A percentile compares a stretch with the other conserved stretches of the same genome.
These are phyloP conservation scores for Marmota monax DNA, from an alignment of 2,113 vertebrate species.

Conservation along the genomic window DNA sequence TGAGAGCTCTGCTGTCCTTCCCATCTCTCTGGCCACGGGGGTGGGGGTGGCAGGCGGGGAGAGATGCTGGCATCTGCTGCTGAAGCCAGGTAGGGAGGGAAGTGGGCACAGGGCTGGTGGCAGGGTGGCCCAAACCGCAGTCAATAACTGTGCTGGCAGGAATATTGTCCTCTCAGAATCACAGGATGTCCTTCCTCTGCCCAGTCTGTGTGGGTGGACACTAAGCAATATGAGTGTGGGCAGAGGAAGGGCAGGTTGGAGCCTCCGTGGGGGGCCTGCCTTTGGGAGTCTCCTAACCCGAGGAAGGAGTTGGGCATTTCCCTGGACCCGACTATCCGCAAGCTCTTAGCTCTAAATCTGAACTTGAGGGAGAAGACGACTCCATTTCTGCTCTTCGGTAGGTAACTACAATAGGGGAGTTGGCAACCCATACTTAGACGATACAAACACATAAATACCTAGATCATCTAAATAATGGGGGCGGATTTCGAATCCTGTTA, in stretches of 20 bases:
- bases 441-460: not conserved
- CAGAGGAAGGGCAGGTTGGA: not conserved
- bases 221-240: not conserved
- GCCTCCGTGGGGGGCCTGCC: not conserved
- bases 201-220: not conserved
- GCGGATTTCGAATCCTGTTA: not conserved
- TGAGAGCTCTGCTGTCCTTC: not conserved
- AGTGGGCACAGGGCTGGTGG: not conserved
- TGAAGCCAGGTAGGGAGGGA: not conserved
- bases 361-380: not conserved
- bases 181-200: not conserved
- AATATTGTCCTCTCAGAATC: not conserved
- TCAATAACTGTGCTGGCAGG: not conserved
- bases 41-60: not conserved
- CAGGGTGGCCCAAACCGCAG: not conserved
- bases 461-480: not conserved
- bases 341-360: not conserved
- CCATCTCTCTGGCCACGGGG: not conserved
- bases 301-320: not conserved
- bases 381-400: not conserved
- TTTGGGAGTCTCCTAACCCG: not conserved
- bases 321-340: not conserved
- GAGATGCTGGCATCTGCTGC: not conserved
- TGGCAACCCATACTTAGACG: not conserved
- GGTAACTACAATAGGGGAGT: not conserved